Evolutionary conservation across 1,140 invertebrate species (phyloP), one percentile per base, ranked within the genome.

Genomic region (Pseudomyrmex gracilis): DNA sequence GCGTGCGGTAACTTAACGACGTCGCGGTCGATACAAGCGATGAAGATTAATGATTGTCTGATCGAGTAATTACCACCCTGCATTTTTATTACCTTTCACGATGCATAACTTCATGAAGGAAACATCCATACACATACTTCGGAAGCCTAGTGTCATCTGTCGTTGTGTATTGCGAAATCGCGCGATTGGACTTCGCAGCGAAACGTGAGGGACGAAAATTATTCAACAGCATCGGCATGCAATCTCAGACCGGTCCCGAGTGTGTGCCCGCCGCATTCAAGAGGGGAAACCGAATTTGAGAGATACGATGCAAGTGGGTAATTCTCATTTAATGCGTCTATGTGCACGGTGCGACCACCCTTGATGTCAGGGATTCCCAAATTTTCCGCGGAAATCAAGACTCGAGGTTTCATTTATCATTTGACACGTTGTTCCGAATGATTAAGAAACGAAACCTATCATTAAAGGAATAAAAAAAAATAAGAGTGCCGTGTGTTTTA

Each of bases 31-130:
- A 86, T 78, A 73, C 67, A 67, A 70, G 5, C 20, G 71, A 77
- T 83, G 70, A 74, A 85, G 84, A 85, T 85, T 85, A 84, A 85
- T 85, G 84, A 84, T 67, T 74, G 57, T 74, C 63, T 74, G 63
- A 66, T 68, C 57, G 20, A 70, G 55, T 84, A 85, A 77, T 70
- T 76, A 74, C 60, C n/a, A 76, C 13, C 43, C 34, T 34, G 66
- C 76, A 66, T 80, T 80, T 80, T 71, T 80, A 80, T 80, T 80
- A 80, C 76, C 53, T 80, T 20, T 34, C 34, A 5, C 64, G 51
- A 78, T 78, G 76, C 68, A 20, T 78, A 78, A 78, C 51, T 70
- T 45, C 17, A 43, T 7, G 34, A 34, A 34, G 64, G 20, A 22
- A 80, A 34, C 45, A 22, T 5, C 5, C 5, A 34, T 34, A 34